phyloP scores from a whole-genome alignment of 2,113 vertebrate species.

The Thunnus thynnus region DNA sequence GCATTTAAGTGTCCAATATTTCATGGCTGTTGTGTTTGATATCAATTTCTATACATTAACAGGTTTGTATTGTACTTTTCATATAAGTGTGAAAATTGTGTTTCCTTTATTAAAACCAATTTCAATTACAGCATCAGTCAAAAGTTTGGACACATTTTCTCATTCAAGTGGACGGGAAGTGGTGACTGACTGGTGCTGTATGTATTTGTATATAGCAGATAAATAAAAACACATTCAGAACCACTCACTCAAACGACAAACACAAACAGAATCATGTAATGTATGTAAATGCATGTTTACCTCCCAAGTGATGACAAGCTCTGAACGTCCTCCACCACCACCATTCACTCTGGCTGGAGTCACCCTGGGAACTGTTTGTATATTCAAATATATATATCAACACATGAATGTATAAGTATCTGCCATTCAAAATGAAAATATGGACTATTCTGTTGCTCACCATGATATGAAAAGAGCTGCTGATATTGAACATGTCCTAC shows the following conservation, averaged over 20 bases:
- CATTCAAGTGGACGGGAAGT: too few species aligned
- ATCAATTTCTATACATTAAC: background rate
- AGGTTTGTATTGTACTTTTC: background rate
- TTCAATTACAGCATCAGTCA: too few species aligned
- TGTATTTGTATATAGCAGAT: background rate
- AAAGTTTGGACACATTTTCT: too few species aligned
- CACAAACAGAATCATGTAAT: background rate
- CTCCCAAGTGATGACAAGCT: slow-evolving; percentile 98
- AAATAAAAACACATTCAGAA: background rate
- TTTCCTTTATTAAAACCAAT: too few species aligned
- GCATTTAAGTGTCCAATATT: background rate
- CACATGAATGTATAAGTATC: too few species aligned
- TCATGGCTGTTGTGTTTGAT: background rate
- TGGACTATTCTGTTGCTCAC: background rate
- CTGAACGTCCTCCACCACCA: slow-evolving; percentile 94
- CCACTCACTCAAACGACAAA: background rate
- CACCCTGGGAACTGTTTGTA: slow-evolving; percentile 89
- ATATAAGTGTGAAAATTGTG: background rate
- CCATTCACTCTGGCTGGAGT: slow-evolving; percentile 94
- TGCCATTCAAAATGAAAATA: background rate
- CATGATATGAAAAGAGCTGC: background rate
- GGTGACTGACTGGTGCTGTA: too few species aligned
- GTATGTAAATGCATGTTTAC: slow-evolving; percentile 77
- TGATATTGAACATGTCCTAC: background rate
- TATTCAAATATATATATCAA: background rate